Percentiles rank a stretch among this genome's conserved stretches.
phyloP scores from a whole-genome alignment of 92 coral and sea anemone genomes.

The Porites rus region DNA sequence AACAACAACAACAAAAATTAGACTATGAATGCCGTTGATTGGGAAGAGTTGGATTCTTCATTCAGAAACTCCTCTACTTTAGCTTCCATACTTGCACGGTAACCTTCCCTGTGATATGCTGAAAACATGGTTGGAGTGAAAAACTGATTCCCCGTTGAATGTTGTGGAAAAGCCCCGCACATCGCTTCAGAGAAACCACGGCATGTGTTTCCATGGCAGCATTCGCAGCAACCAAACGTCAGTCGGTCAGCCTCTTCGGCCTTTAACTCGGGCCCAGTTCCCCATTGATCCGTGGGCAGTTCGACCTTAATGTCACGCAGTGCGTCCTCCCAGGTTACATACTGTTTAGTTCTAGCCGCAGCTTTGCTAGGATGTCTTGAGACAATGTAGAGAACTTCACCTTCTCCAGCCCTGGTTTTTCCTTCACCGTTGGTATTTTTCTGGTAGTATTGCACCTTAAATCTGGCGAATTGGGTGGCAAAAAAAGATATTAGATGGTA shows the following conservation, averaged over 20 bases:
- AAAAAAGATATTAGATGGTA: too few relatives aligned
- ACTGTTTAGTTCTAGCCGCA: background rate
- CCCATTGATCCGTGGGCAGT: conserved; percentile 48
- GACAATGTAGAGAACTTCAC: conserved; percentile 36
- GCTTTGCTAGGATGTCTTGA: conserved; percentile 54
- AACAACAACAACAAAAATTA: too few relatives aligned
- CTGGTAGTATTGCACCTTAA: too few relatives aligned
- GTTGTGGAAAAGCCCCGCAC: too few relatives aligned
- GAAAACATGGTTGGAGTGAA: too few relatives aligned
- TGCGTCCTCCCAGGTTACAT: conserved; percentile 42
- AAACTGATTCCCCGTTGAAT: too few relatives aligned
- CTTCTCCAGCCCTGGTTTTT: conserved; percentile 41
- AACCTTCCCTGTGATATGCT: conserved; percentile 59
- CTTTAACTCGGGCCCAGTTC: conserved; percentile 47
- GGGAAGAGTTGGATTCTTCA: too few relatives aligned
- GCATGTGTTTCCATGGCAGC: conserved; percentile 56
- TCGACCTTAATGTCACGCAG: conserved; percentile 32
- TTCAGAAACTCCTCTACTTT: too few relatives aligned
- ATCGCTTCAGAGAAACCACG: conserved; percentile 6
- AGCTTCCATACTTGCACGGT: conserved; percentile 54
- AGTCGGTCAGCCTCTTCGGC: conserved; percentile 49
- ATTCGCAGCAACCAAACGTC: conserved; percentile 66
- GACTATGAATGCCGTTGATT: too few relatives aligned
- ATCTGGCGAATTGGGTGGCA: too few relatives aligned
- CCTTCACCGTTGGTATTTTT: too few relatives aligned